Conservation (phyloP, 2,113 vertebrate genomes). For the Pagrus major region DNA sequence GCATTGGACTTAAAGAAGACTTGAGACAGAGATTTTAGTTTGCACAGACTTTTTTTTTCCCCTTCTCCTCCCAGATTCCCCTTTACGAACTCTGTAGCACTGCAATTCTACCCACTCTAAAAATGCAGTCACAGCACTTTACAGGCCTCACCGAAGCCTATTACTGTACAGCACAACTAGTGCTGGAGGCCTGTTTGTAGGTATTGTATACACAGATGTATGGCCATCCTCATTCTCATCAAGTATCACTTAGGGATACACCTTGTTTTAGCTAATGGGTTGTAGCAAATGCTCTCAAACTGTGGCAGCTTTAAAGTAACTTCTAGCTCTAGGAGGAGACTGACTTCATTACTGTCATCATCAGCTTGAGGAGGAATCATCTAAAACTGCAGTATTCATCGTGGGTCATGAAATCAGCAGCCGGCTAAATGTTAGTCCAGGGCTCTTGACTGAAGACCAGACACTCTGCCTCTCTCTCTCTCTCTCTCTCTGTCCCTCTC, state of each 20-base stretch:
- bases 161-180: slow-evolving; percentile 66
- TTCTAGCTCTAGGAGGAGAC: slow-evolving; percentile 37
- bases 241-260: slow-evolving; percentile 75
- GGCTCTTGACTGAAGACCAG: slow-evolving; percentile 38
- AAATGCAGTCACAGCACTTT: slow-evolving; percentile 75
- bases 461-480: not conserved
- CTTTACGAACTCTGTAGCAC: slow-evolving; percentile 51
- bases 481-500: not conserved
- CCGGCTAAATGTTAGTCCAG: slow-evolving; percentile 53
- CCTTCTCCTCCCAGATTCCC: slow-evolving; percentile 42
- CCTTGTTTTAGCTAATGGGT: slow-evolving; percentile 70
- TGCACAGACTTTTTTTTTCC: slow-evolving; percentile 9
- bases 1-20: slow-evolving; percentile 66
- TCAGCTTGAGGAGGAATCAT: slow-evolving; percentile 32
- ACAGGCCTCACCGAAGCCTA: slow-evolving; percentile 60
- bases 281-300: slow-evolving; percentile 47
- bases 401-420: slow-evolving; percentile 43
- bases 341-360: slow-evolving; percentile 40
- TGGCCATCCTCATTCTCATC: slow-evolving; percentile 68
- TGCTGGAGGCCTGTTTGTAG: slow-evolving; percentile 73
- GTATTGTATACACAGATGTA: slow-evolving; percentile 67
- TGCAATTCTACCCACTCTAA: slow-evolving; percentile 59
- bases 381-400: slow-evolving; percentile 34
- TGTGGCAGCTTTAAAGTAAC: slow-evolving; percentile 52
- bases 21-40: slow-evolving; percentile 59